Evolutionary conservation across 2,888 invertebrate genomes (phyloP), one percentile per base, ranked within the genome.

Genomic region (Scaptomyza reducta): DNA sequence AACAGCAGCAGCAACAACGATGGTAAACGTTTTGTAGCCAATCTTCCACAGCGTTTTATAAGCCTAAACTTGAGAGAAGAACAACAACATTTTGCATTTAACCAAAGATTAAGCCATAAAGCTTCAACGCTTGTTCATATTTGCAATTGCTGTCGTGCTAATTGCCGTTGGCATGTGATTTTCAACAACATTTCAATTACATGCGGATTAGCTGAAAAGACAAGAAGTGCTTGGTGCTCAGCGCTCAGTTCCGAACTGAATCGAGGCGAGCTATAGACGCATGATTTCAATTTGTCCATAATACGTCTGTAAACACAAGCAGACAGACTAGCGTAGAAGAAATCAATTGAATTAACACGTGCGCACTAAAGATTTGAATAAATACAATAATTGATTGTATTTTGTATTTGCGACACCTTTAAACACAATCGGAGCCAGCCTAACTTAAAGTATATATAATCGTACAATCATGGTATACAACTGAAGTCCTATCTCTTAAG

Each of bases 121-220:
- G 3, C 27, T 27, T 27, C 25, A 49, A 75, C 10, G 61, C 69
- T 60, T 62, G 13, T 35, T 35, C 27, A 41, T 46, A 55, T 60
- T 65, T 75, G 41, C 38, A 41, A 35, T 66, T 61, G 58, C 27
- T 56, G 40, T 50, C 65, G 70, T 81, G 82, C 69, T 84, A 84
- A 87, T 87, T 87, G 82, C 50, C 40, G 50, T 40, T 68, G 73
- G 77, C 84, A 87, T 86, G 79, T 86, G 79, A 80, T 79, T 66
- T 62, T 64, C 33, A 58, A 65, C 58, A 83, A 78, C 76, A 80
- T 78, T 70, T 86, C 86, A 83, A 86, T 83, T 86, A 80, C 66
- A 62, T 22, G 58, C 56, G 46, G 67, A 60, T 65, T 62, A 60
- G 55, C 45, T 29, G 22, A 35, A 42, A 45, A 14, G 49, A 44